These are phyloP conservation scores for Agonopterix alstromeriana DNA, from an alignment of 2,888 invertebrate species.

Conservation along the genomic window DNA sequence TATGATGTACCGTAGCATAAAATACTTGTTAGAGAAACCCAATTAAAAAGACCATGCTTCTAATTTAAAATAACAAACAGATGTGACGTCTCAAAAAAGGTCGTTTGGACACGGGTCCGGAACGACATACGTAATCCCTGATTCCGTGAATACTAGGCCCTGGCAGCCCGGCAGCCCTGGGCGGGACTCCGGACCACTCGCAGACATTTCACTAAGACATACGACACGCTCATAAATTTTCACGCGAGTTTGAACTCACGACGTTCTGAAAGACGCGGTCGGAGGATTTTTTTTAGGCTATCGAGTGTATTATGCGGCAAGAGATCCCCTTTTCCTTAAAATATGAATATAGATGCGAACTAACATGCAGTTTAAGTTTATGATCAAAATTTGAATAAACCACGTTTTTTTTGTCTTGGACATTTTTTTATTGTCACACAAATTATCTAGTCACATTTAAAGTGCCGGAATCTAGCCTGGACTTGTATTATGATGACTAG, in stretches of 20 bases:
- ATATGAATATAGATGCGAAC: slow-evolving; percentile 1
- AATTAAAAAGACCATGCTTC: background rate
- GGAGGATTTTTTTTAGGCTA: slow-evolving; percentile 27
- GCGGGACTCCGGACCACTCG: slow-evolving; percentile 24
- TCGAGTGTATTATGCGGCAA: slow-evolving; percentile 6
- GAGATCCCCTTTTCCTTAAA: slow-evolving; percentile 2
- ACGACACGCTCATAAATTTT: slow-evolving; percentile 54
- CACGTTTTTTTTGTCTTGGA: too few species aligned
- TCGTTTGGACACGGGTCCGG: slow-evolving; percentile 14
- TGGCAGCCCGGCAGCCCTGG: slow-evolving; percentile 13
- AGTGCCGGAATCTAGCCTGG: too few species aligned
- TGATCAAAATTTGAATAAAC: too few species aligned
- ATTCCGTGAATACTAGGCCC: slow-evolving; percentile 8
- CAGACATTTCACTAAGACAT: slow-evolving; percentile 41
- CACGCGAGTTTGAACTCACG: slow-evolving; percentile 45
- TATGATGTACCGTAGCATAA: too few species aligned
- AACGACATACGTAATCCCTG: slow-evolving; percentile 25
- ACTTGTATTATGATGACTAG: too few species aligned
- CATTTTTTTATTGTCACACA: too few species aligned
- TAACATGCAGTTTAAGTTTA: too few species aligned
- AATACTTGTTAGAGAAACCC: too few species aligned
- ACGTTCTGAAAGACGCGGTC: slow-evolving; percentile 21
- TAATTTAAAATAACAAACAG: slow-evolving; percentile 7
- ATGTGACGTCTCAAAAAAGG: slow-evolving; percentile 17
- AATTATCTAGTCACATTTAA: too few species aligned